phyloP scores from a whole-genome alignment of 2,113 vertebrate genomes.

The Regulus satrapa region DNA sequence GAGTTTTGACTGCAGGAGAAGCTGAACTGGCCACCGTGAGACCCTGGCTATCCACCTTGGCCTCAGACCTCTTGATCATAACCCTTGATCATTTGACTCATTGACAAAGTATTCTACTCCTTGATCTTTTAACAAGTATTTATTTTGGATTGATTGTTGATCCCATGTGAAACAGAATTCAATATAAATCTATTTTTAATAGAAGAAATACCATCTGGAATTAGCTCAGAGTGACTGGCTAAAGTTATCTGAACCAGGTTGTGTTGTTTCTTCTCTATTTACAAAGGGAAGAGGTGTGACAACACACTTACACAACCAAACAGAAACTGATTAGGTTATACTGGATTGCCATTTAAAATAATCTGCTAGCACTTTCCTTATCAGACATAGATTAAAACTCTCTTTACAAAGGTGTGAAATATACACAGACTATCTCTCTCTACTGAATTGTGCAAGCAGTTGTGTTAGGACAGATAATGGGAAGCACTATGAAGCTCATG shows the following conservation, averaged over 20 bases:
- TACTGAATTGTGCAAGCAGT: not conserved
- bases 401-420: not conserved
- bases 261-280: not conserved
- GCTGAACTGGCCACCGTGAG: accelerated
- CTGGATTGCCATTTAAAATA: not conserved
- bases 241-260: not conserved
- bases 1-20: not conserved
- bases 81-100: no score
- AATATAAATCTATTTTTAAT: not conserved
- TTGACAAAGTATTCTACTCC: not conserved
- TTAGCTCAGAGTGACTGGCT: not conserved
- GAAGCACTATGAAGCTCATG: not conserved
- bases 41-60: not conserved
- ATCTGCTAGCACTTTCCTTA: not conserved
- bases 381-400: not conserved
- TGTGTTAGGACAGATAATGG: not conserved
- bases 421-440: not conserved
- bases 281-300: not conserved
- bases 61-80: not conserved
- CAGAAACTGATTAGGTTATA: not conserved
- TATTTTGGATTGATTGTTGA: not conserved
- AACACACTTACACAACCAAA: not conserved
- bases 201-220: not conserved
- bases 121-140: not conserved
- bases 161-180: not conserved